Conservation (phyloP, 2,888 invertebrate species). For the Netelia virgata region DNA sequence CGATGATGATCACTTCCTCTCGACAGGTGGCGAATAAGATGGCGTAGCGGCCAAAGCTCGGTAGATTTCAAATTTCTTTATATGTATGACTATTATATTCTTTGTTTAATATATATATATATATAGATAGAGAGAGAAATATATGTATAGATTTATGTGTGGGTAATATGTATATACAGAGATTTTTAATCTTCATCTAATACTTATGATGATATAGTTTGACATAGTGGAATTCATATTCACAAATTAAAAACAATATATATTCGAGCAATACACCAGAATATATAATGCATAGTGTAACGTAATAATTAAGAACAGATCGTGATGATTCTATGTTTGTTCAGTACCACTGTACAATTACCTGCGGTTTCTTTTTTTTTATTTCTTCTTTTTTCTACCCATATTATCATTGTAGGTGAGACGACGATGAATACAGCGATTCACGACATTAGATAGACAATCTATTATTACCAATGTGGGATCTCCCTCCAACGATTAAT, state of each 20-base stretch:
- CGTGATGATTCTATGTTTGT: constrained; percentile 23
- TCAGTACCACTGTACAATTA: constrained; percentile 43
- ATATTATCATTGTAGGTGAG: constrained; percentile 42
- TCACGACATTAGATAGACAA: constrained; percentile 35
- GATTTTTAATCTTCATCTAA: constrained; percentile 55
- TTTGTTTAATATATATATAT: constrained; percentile 45
- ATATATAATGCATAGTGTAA: constrained; percentile 33
- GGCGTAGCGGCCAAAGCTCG: constrained; percentile 21
- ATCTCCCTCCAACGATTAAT: not conserved
- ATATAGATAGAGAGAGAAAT: not conserved
- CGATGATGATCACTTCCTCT: constrained; percentile 39
- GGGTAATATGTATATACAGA: constrained; percentile 57
- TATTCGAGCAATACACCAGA: constrained; percentile 29
- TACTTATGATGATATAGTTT: constrained; percentile 53
- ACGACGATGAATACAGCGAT: constrained; percentile 52
- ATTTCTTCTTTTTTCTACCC: constrained; percentile 25
- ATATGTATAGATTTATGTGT: constrained; percentile 35
- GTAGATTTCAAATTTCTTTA: constrained; percentile 30
- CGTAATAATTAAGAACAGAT: constrained; percentile 36
- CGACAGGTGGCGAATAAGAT: constrained; percentile 60
- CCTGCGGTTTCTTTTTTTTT: not conserved
- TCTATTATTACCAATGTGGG: constrained; percentile 10
- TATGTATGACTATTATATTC: constrained; percentile 12
- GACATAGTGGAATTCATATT: constrained; percentile 57
- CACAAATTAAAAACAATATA: constrained; percentile 56